Evolutionary conservation across 2,888 invertebrate species (phyloP).

Genomic region (Athalia circularis): DNA sequence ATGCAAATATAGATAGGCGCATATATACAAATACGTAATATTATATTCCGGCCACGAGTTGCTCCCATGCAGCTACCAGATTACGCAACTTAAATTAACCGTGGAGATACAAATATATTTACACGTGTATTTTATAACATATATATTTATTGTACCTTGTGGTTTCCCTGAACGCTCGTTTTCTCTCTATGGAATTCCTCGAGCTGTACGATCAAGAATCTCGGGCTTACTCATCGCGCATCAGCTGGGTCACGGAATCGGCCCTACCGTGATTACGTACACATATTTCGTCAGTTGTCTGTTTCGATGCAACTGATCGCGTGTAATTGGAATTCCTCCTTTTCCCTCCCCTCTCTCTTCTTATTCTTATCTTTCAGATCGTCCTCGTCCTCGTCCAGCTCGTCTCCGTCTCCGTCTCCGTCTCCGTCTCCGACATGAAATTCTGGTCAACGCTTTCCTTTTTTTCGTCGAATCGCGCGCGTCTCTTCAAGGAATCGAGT

Average conservation of each 20-base stretch:
- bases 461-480: constrained; percentile 3
- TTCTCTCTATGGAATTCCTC: too few relatives aligned
- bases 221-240: too few relatives aligned
- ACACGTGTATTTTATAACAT: not conserved
- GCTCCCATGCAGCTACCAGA: constrained; percentile 9
- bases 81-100: constrained; percentile 6
- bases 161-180: too few relatives aligned
- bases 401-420: not conserved
- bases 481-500: constrained; percentile 5
- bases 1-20: not conserved
- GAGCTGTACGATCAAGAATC: too few relatives aligned
- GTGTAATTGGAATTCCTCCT: not conserved
- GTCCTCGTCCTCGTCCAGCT: not conserved
- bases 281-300: too few relatives aligned
- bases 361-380: not conserved
- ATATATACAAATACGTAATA: too few relatives aligned
- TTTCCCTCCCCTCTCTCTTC: constrained; percentile 1
- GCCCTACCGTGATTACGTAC: too few relatives aligned
- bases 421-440: not conserved
- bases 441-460: not conserved
- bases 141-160: not conserved
- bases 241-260: too few relatives aligned
- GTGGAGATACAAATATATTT: not conserved
- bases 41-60: too few relatives aligned
- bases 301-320: not conserved